Base-by-base conservation (phyloP, 1,140 invertebrate genomes). In the Triops cancriformis region DNA sequence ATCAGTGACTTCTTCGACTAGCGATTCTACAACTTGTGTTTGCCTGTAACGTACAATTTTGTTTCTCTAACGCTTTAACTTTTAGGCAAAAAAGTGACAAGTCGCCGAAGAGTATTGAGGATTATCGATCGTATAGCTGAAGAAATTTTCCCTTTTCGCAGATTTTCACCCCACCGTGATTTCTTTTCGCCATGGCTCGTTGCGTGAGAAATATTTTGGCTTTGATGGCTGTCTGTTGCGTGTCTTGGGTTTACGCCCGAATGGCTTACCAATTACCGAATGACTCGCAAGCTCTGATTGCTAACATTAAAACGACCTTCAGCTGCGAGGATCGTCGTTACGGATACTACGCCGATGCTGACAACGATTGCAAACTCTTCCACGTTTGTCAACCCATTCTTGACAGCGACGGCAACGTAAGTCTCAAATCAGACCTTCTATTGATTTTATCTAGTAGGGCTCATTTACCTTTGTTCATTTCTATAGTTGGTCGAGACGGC, bases 281-380 rank as follows among this genome's bases (percentile, higher is more conserved):
- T 31, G 82, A 81, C 5, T 81, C 79, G 4, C 81, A 83, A 64
- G 64, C 81, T n/a, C 75, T 83, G 14, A 76, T 83, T 4, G 80
- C 80, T 1, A 41, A 74, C 42, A 79, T 83, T 41, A 79, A 79
- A 27, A 80, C 80, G 28, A 81, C 80, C 37, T 84, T 85, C 80
- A 79, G 76, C 72, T 85, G 84, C 79, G 81, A 83, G 10, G 80
- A 81, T 7, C 79, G 80, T 28, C 45, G 77, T 26, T 83, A 83
- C 74, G 84, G 84, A 5, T 85, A 85, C 77, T 85, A 85, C 80
- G 84, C 84, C 64, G 84, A 85, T 76, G 79, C 83, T 4, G 83
- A 82, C 76, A 85, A 85, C 80, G 79, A 85, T 77, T 85, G 84
- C 79, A 77, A 83, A 73, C 80, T 85, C 77, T 85, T 85, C 82